These are phyloP conservation scores for Stenurella melanura DNA, from an alignment of 2,888 invertebrate genomes.

Conservation along the genomic window DNA sequence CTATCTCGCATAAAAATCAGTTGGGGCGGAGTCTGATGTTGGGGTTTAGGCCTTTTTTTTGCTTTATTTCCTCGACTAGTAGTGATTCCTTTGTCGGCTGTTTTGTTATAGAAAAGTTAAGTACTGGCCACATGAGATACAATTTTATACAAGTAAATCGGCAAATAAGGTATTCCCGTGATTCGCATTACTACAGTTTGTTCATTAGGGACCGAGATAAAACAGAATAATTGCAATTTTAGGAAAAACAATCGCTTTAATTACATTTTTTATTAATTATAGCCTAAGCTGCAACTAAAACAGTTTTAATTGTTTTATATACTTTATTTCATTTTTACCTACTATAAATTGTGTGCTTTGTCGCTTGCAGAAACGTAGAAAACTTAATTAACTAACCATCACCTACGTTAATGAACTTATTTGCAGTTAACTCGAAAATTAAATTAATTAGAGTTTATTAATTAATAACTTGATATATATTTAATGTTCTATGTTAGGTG, in stretches of 20 bases:
- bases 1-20: no score
- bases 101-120: no score
- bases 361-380: slow-evolving; percentile 14
- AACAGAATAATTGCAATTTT: slow-evolving; percentile 3
- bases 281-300: slow-evolving; percentile 17
- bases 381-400: slow-evolving; percentile 29
- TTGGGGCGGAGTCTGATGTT: no score
- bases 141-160: background rate
- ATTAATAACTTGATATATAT: background rate
- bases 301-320: slow-evolving; percentile 16
- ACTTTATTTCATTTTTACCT: slow-evolving; percentile 12
- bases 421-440: background rate
- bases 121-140: no score
- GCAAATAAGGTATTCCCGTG: background rate
- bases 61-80: no score
- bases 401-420: background rate
- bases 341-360: slow-evolving; percentile 9
- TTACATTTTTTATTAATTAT: slow-evolving; percentile 21
- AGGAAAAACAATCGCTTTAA: slow-evolving; percentile 7
- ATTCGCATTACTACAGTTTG: background rate
- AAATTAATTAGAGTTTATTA: background rate
- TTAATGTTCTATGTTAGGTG: background rate
- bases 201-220: background rate
- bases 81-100: no score
- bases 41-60: no score